Evolutionary conservation across 2,888 invertebrate genomes (phyloP), one percentile per base, ranked within the genome.

Genomic region (Callosobruchus maculatus): DNA sequence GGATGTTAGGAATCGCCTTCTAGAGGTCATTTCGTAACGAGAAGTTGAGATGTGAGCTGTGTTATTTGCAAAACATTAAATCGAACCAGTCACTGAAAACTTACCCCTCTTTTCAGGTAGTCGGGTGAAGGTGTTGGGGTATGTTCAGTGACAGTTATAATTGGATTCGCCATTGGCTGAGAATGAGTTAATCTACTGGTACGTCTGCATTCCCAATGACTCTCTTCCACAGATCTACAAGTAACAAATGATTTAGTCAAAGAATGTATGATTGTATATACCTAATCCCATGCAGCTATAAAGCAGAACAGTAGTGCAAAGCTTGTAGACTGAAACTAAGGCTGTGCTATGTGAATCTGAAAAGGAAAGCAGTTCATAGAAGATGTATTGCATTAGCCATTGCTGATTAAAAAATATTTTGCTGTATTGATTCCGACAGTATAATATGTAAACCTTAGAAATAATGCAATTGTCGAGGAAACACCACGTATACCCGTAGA

Each of bases 91-190:
- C 31, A 67, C 66, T 68, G 20, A 67, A 20, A 5, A 77, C 82
- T 85, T 88, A 93, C 93, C 88, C 93, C 95, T 88, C 94, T 89
- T 83, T 93, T 92, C 79, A 95, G 89, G 83, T 93, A 95, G 85
- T 97, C 96, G 0, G 96, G 96, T 0, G 96, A 96, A 0, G 96
- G 96, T 3, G 95, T 93, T 0, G 97, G 97, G 0, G 97, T 97
- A 84, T 98, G 97, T 84, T 98, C 97, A 0, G 98, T 98, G 9
- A 98, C 97, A 0, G 97, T 98, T 75, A 98, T 98, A 73, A 98
- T 98, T 0, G 98, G 98, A 87, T 97, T 97, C 73, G 95, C 92
- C 76, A 94, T 93, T 78, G 93, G 93, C 81, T 91, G 91, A 71
- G 87, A 79, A 5, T 87, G 83, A 0, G 89, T 89, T 71, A 89